Percentiles rank a stretch among this genome's conserved stretches.
Conservation (phyloP, 2,113 vertebrate genomes). For the Nothoprocta perdicaria region DNA sequence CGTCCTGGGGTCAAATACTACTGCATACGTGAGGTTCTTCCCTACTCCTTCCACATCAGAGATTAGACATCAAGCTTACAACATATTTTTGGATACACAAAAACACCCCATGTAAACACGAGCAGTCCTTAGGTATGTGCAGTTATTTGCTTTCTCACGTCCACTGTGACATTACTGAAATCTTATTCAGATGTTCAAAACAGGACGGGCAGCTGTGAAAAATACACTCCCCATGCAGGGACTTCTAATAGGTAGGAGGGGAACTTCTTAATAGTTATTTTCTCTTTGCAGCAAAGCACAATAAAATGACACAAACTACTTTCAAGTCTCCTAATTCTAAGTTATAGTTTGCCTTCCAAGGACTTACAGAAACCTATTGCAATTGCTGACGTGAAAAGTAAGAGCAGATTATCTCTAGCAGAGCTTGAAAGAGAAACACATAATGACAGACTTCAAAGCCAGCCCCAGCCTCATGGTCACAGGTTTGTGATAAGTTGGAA, state of each 20-base stretch:
- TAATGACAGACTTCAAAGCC: constrained; percentile 15
- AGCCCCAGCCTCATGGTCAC: neutral
- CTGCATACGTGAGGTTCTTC: neutral
- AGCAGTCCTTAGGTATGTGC: neutral
- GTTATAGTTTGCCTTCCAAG: neutral
- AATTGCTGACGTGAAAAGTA: neutral
- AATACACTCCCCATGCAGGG: neutral
- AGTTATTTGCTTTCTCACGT: neutral
- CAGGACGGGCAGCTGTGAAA: neutral
- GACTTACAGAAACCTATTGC: neutral
- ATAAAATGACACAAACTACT: neutral
- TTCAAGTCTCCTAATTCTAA: neutral
- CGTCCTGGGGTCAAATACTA: neutral
- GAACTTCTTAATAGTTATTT: neutral
- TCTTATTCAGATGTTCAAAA: neutral
- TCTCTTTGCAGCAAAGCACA: neutral
- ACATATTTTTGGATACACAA: neutral
- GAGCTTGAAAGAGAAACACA: neutral
- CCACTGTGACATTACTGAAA: neutral
- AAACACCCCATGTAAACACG: neutral
- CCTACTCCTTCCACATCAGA: neutral
- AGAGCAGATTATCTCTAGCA: neutral
- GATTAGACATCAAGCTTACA: neutral
- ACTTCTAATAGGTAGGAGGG: too few relatives aligned
- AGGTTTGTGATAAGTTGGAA: neutral